Base-by-base conservation (phyloP, 2,888 invertebrate genomes). In the Dynastes grantii region DNA sequence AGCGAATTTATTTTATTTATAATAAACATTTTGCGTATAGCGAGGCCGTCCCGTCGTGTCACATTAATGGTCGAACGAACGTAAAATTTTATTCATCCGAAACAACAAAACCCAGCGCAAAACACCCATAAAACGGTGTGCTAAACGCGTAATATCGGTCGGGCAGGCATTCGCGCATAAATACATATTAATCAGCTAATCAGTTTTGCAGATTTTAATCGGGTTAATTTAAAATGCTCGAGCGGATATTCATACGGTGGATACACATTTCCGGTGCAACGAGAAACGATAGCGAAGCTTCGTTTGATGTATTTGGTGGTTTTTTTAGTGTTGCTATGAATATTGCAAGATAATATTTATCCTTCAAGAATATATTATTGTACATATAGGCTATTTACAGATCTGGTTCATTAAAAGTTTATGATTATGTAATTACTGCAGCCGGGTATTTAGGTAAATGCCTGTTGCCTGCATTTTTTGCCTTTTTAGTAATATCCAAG, bases 201-300 rank as follows among this genome's bases (percentile, higher is more conserved):
- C 63, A 63, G 63, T 63, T 63, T 63, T 63, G 13, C 32, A 63
- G 63, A 63, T 63, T 63, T 63, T 63, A n/a, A 63, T 63, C 63
- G 63, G 63, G 32, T 63, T 63, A 32, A 11, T 32, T 13, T 63
- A 63, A 63, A 22, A 63, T 13, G 32, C 29, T n/a, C 63, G 13
- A 5, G 3, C 37, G 29, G 29, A 63, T 63, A 32, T 58, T 58
- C n/a, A 9, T 4, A 58, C 5, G 16, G 22, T 63, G 29, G 63
- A 32, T 63, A 29, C 29, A 63, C 22, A 55, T 16, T 11, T 13
- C 29, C 27, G 63, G 13, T 13, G 32, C 11, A 9, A 29, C 63
- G 13, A 32, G n/a, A 63, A 32, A 63, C 29, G 11, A 11, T 29
- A n/a, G 32, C 27, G 8, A 63, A 61, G 61, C 6, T 53, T 53